phyloP scores from a whole-genome alignment of 1,140 invertebrate genomes.

The Archegozetes longisetosus region DNA sequence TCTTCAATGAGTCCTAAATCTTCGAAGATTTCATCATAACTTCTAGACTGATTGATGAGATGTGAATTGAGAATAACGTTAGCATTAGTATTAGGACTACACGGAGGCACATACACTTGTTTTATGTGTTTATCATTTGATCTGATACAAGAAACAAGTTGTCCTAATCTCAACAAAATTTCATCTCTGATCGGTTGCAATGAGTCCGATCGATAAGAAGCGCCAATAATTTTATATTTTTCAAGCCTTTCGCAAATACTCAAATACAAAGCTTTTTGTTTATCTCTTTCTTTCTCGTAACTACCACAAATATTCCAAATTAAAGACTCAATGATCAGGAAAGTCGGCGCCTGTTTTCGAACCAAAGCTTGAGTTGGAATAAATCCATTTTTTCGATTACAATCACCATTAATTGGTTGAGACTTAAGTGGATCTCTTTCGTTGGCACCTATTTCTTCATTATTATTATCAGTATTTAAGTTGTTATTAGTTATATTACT shows the following conservation, averaged over 20 bases:
- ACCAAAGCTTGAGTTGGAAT: background rate
- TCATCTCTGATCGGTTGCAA: slow-evolving; percentile 21
- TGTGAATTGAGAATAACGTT: slow-evolving; percentile 1
- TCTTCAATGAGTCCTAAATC: slow-evolving; percentile 50
- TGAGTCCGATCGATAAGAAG: slow-evolving; percentile 42
- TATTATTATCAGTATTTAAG: too few relatives aligned
- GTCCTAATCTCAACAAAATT: slow-evolving; percentile 1
- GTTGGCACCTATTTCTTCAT: background rate
- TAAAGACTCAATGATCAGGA: slow-evolving; percentile 11
- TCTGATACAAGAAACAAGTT: background rate
- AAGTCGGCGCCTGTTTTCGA: slow-evolving; percentile 4
- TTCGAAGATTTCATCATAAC: slow-evolving; percentile 55
- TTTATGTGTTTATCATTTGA: background rate
- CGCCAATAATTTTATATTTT: slow-evolving; percentile 46
- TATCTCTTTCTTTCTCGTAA: slow-evolving; percentile 35
- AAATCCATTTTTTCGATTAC: background rate
- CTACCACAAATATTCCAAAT: slow-evolving; percentile 3
- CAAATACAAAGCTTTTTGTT: slow-evolving; percentile 38
- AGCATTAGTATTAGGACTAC: background rate
- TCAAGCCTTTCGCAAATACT: slow-evolving; percentile 34
- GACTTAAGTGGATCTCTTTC: background rate
- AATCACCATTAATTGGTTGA: background rate
- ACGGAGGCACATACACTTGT: slow-evolving; percentile 16
- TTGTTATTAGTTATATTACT: background rate
- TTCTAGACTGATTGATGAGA: slow-evolving; percentile 12